These are phyloP conservation scores for Sarcoramphus papa DNA, from an alignment of 2,797 vertebrate genomes.

Conservation along the genomic window DNA sequence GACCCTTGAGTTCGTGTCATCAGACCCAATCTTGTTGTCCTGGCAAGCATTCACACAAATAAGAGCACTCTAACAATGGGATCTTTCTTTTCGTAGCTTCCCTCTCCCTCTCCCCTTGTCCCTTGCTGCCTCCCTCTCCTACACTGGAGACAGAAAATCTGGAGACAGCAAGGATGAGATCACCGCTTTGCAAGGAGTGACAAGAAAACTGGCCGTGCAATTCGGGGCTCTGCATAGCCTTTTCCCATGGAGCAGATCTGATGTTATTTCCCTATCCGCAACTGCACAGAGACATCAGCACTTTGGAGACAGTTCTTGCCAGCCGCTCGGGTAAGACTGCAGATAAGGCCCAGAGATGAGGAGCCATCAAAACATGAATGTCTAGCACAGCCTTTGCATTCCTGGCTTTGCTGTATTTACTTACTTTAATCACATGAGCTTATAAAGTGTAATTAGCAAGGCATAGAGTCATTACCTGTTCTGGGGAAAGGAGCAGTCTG, in stretches of 20 bases:
- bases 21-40: constrained; percentile 39
- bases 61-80: constrained; percentile 62
- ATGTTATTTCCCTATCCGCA: constrained; percentile 43
- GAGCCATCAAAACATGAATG: constrained; percentile 73
- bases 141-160: constrained; percentile 60
- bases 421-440: constrained; percentile 24
- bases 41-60: constrained; percentile 60
- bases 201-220: constrained; percentile 37
- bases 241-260: constrained; percentile 43
- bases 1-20: constrained; percentile 46
- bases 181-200: constrained; percentile 51
- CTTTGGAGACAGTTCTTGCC: constrained; percentile 26
- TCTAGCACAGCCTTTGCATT: constrained; percentile 72
- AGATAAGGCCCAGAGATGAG: constrained; percentile 76
- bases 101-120: constrained; percentile 33
- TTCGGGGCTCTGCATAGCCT: neutral
- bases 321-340: constrained; percentile 49
- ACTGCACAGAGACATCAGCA: constrained; percentile 48
- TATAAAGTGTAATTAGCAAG: neutral
- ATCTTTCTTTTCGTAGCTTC: constrained; percentile 52
- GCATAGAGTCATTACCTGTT: neutral
- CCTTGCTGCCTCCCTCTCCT: constrained; percentile 50
- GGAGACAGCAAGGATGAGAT: constrained; percentile 64
- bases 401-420: constrained; percentile 63
- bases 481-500: neutral